A percentile compares a stretch with the other conserved stretches of the same genome.
Evolutionary conservation across 2,797 vertebrate genomes (phyloP).

Genomic region (Buceros bicornis): DNA sequence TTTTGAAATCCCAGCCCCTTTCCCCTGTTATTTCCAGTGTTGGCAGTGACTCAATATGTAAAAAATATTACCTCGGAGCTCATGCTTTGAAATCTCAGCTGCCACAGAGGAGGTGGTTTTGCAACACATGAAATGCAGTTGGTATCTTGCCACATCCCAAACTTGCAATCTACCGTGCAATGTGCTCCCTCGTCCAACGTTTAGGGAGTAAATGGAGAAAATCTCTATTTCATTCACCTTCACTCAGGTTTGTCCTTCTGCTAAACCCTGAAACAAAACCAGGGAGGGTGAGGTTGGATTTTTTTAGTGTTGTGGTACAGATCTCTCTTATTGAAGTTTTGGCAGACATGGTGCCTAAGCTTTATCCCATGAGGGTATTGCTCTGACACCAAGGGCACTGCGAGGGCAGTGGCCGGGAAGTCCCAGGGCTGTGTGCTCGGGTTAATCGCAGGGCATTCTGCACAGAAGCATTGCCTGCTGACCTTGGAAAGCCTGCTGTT

Average conservation of each 20-base stretch:
- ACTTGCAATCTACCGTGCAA: slow-evolving; percentile 42
- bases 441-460: background rate
- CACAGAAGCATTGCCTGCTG: no score
- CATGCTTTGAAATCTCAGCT: slow-evolving; percentile 51
- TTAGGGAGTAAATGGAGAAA: background rate
- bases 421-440: accelerated
- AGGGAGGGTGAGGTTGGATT: background rate
- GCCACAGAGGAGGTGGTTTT: slow-evolving; percentile 35
- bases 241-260: background rate
- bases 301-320: background rate
- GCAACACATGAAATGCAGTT: slow-evolving; percentile 31
- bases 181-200: background rate
- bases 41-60: background rate
- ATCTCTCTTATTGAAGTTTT: background rate
- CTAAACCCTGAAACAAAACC: background rate
- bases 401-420: accelerated
- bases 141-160: slow-evolving; percentile 50
- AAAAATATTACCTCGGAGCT: background rate
- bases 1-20: background rate
- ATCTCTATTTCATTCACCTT: background rate
- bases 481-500: background rate
- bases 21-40: background rate
- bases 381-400: background rate
- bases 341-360: background rate
- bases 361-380: accelerated